These are phyloP conservation scores for Pangasianodon gigas DNA, from an alignment of 2,113 vertebrate genomes.

Conservation along the genomic window DNA sequence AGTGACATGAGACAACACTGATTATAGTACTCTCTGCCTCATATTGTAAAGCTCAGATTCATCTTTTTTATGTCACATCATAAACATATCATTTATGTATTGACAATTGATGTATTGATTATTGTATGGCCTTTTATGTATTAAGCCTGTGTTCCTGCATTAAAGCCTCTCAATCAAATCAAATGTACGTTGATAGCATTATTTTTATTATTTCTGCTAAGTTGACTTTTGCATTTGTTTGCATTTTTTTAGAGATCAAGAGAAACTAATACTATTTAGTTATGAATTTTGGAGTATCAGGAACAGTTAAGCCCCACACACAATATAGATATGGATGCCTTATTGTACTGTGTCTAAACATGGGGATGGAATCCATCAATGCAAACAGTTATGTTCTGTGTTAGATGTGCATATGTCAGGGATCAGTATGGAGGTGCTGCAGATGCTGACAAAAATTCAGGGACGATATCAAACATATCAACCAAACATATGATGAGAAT, in stretches of 20 bases:
- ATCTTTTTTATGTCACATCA: neutral
- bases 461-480: neutral
- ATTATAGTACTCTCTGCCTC: neutral
- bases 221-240: neutral
- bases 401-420: slow-evolving; percentile 30
- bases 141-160: neutral
- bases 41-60: neutral
- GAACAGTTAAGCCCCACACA: neutral
- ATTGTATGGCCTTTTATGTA: neutral
- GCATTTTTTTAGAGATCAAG: neutral
- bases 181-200: neutral
- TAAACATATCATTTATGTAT: neutral
- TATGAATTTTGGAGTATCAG: neutral
- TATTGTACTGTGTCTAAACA: neutral
- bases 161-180: neutral
- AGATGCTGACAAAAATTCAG: neutral
- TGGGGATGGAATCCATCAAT: neutral
- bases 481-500: slow-evolving; percentile 18
- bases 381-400: slow-evolving; percentile 18
- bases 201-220: neutral
- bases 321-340: neutral
- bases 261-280: neutral
- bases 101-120: neutral
- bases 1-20: neutral
- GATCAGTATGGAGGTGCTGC: slow-evolving; percentile 32